phyloP scores from a whole-genome alignment of 2,113 vertebrate genomes.

The Sarotherodon lohbergeri region DNA sequence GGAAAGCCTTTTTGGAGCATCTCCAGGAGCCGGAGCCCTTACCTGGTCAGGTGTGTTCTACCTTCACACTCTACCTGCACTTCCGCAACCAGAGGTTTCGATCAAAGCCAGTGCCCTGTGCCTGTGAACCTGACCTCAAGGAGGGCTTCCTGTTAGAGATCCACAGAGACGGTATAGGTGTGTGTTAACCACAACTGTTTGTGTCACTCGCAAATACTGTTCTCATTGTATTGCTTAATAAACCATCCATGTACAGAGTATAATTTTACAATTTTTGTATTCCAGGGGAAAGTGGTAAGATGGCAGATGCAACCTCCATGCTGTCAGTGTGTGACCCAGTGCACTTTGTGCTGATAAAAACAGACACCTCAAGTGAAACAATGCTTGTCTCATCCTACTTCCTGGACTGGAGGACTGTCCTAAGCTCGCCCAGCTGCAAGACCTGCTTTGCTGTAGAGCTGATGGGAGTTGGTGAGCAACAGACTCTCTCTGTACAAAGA shows the following conservation, averaged over 20 bases:
- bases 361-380: slow-evolving; percentile 84
- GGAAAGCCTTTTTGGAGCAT: slow-evolving; percentile 96
- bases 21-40: slow-evolving; percentile 90
- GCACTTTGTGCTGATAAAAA: slow-evolving; percentile 92
- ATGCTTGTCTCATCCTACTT: slow-evolving; percentile 89
- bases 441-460: slow-evolving; percentile 84
- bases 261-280: background rate
- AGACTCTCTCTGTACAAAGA: background rate
- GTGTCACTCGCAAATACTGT: background rate
- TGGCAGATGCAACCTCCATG: slow-evolving; percentile 88
- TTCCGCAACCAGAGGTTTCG: slow-evolving; percentile 94
- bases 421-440: slow-evolving; percentile 79
- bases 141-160: slow-evolving; percentile 94
- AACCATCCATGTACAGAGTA: background rate
- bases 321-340: slow-evolving; percentile 91
- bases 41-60: slow-evolving; percentile 88
- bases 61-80: slow-evolving; percentile 89
- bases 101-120: slow-evolving; percentile 92
- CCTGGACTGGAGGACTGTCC: slow-evolving; percentile 90
- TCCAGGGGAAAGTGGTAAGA: slow-evolving; percentile 86
- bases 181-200: background rate
- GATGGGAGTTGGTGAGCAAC: slow-evolving; percentile 88
- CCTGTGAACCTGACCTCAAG: slow-evolving; percentile 91
- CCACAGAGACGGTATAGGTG: slow-evolving; percentile 83
- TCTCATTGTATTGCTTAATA: background rate